Evolutionary conservation across 2,888 invertebrate genomes (phyloP).

Genomic region (Drosophila hamatofila): DNA sequence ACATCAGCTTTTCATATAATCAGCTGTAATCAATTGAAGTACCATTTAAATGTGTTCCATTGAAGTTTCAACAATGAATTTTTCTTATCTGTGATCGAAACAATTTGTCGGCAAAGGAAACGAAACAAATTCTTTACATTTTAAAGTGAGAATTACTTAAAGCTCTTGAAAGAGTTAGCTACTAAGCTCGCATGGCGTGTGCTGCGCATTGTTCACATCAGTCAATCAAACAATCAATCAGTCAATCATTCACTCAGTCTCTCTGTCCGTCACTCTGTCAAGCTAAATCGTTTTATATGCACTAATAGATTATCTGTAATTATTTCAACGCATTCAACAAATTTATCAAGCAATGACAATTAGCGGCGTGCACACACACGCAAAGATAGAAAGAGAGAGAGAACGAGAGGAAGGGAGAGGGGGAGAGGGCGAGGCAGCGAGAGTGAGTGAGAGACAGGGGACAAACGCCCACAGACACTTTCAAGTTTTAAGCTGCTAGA

Average conservation of each 20-base stretch:
- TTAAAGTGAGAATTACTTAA: not conserved
- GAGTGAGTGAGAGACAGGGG: not conserved
- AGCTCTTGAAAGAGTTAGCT: not conserved
- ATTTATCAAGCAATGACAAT: conserved; percentile 24
- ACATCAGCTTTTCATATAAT: no score
- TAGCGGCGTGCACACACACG: conserved; percentile 2
- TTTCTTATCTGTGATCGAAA: no score
- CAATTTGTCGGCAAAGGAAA: not conserved
- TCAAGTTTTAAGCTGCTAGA: conserved; percentile 56
- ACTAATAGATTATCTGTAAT: conserved; percentile 8
- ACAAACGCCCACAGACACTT: conserved; percentile 38
- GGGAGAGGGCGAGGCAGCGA: not conserved
- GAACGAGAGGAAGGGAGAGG: not conserved
- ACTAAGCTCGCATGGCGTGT: not conserved
- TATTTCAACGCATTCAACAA: conserved; percentile 6
- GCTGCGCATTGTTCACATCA: not conserved
- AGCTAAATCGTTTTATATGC: conserved; percentile 1
- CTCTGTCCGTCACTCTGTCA: not conserved
- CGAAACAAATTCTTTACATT: not conserved
- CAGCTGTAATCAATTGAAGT: no score
- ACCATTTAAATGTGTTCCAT: no score
- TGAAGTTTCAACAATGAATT: no score
- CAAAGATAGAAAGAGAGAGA: not conserved
- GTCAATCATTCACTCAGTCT: not conserved
- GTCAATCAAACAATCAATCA: not conserved